Evolutionary conservation across 1,140 invertebrate species (phyloP).

Genomic region (Argopecten irradians): DNA sequence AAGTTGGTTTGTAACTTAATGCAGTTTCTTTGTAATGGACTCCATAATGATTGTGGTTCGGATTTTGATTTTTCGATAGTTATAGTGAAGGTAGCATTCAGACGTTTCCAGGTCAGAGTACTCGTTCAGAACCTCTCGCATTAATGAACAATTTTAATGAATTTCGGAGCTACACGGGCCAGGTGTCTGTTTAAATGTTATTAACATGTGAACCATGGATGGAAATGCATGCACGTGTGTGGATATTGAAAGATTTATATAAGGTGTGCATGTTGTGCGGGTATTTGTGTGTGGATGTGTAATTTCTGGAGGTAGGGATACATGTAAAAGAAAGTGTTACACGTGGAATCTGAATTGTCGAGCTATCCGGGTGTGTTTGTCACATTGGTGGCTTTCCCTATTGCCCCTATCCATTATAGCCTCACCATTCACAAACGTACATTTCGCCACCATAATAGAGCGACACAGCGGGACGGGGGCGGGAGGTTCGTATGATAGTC

Average conservation of each 20-base stretch:
- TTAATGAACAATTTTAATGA: neutral
- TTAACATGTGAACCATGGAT: neutral
- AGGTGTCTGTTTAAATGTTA: neutral
- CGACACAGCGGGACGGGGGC: neutral
- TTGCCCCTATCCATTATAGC: constrained; percentile 8
- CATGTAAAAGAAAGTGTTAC: neutral
- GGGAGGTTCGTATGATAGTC: neutral
- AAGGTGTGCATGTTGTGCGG: constrained; percentile 10
- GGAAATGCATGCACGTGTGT: neutral
- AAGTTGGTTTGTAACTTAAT: too few relatives aligned
- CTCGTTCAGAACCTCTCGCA: neutral
- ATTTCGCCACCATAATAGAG: neutral
- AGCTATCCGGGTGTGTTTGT: neutral
- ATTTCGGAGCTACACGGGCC: neutral
- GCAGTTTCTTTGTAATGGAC: too few relatives aligned
- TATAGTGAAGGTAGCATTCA: too few relatives aligned
- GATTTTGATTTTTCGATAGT: too few relatives aligned
- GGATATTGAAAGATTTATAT: neutral
- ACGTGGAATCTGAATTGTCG: neutral
- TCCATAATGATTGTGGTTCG: too few relatives aligned
- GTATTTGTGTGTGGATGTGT: too few relatives aligned
- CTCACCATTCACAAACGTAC: neutral
- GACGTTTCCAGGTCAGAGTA: neutral
- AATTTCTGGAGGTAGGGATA: neutral
- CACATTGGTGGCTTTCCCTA: neutral